These are phyloP conservation scores for Sialis fuliginosa DNA, from an alignment of 2,888 invertebrate species.

Conservation along the genomic window DNA sequence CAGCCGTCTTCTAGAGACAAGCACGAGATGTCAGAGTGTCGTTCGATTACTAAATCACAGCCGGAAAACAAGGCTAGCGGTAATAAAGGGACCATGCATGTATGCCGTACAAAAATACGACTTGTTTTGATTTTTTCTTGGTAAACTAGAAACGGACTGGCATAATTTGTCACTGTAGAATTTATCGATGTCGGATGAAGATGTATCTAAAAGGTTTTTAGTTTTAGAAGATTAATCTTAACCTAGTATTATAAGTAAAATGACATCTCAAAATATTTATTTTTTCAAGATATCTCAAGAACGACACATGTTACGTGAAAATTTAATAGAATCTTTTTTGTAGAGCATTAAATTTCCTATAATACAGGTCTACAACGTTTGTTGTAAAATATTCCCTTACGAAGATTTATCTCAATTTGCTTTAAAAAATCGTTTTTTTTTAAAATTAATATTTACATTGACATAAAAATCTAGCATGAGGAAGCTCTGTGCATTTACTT, in stretches of 20 bases:
- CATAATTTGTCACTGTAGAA: conserved; percentile 41
- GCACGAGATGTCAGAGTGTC: conserved; percentile 54
- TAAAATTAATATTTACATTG: no score
- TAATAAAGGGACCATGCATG: conserved; percentile 61
- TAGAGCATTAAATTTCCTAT: no score
- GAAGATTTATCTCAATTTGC: no score
- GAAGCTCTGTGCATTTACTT: no score
- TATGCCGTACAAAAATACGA: conserved; percentile 59
- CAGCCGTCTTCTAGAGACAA: conserved; percentile 63
- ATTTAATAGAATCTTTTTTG: no score
- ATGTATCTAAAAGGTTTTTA: conserved; percentile 19
- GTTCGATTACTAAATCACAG: conserved; percentile 51
- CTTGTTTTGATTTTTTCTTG: conserved; percentile 73
- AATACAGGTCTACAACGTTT: no score
- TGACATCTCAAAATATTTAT: no score
- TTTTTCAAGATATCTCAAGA: no score
- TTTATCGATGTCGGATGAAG: conserved; percentile 67
- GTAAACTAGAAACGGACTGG: conserved; percentile 61
- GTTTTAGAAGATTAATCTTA: no score
- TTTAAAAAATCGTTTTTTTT: background rate
- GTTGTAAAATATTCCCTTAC: no score
- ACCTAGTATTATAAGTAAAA: background rate
- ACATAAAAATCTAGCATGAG: no score
- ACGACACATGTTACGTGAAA: no score
- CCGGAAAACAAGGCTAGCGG: conserved; percentile 57